phyloP scores from a whole-genome alignment of 2,797 vertebrate species.

The Triplophysa bombifrons region DNA sequence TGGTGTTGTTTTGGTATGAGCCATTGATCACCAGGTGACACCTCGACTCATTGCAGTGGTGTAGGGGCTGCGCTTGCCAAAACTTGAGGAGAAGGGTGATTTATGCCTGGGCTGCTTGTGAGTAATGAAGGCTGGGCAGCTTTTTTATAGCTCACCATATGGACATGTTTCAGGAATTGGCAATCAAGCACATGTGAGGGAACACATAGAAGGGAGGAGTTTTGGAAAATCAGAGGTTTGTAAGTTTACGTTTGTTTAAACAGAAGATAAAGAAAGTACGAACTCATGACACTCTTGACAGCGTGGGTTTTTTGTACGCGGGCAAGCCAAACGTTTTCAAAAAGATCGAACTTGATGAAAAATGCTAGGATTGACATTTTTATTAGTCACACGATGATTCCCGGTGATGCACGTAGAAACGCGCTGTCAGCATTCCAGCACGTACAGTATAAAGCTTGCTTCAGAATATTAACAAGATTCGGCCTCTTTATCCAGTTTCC shows the following conservation, averaged over 20 bases:
- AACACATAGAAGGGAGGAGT: background rate
- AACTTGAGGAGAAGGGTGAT: slow-evolving; percentile 60
- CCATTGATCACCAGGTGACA: slow-evolving; percentile 66
- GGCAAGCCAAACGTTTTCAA: background rate
- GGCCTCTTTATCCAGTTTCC: slow-evolving; percentile 33
- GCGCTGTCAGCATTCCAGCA: slow-evolving; percentile 14
- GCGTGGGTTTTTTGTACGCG: background rate
- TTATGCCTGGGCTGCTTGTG: slow-evolving; percentile 65
- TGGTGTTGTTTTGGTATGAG: background rate
- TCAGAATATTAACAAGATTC: slow-evolving; percentile 45
- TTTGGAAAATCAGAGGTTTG: slow-evolving; percentile 2
- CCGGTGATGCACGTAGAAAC: background rate
- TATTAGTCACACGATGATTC: background rate
- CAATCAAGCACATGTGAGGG: slow-evolving; percentile 52
- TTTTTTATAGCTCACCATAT: slow-evolving; percentile 66
- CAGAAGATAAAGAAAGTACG: background rate
- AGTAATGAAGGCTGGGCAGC: slow-evolving; percentile 65
- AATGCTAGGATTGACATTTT: slow-evolving; percentile 1
- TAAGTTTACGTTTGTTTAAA: slow-evolving; percentile 2
- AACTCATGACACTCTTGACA: background rate
- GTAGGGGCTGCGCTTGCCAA: slow-evolving; percentile 57
- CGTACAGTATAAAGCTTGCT: background rate
- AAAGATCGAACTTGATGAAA: background rate
- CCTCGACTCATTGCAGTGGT: slow-evolving; percentile 59
- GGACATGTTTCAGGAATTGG: slow-evolving; percentile 61